Evolutionary conservation across 2,113 vertebrate species (phyloP).

Genomic region (Cebus imitator): DNA sequence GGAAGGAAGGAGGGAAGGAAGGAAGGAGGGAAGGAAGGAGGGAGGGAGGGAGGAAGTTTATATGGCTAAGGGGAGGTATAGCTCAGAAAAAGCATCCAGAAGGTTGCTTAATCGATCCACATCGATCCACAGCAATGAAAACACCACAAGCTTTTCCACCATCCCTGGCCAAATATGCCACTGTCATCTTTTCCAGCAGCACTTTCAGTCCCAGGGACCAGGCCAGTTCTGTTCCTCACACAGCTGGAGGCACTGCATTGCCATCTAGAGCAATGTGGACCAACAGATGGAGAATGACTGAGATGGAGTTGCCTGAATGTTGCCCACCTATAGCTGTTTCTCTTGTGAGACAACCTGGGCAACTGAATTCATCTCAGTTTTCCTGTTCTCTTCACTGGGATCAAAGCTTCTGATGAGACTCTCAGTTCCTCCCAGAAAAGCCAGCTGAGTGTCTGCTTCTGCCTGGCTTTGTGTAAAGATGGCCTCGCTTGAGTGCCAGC

Average conservation of each 20-base stretch:
- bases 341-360: not conserved
- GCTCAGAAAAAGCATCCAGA: not conserved
- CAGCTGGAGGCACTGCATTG: not conserved
- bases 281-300: fast-evolving
- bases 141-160: not conserved
- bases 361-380: not conserved
- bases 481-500: not conserved
- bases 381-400: not conserved
- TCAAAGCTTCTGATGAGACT: not conserved
- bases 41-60: too few relatives aligned
- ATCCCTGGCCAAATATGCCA: not conserved
- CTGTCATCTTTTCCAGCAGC: not conserved
- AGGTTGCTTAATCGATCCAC: not conserved
- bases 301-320: too few relatives aligned
- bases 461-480: not conserved
- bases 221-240: not conserved
- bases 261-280: not conserved
- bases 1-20: too few relatives aligned
- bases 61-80: not conserved
- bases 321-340: not conserved
- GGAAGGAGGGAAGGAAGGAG: too few relatives aligned
- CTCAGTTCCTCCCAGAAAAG: not conserved
- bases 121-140: not conserved
- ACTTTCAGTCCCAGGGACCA: not conserved
- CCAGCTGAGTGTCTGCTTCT: not conserved